phyloP scores from a whole-genome alignment of 2,113 vertebrate species.

The Tetraodon nigroviridis region DNA sequence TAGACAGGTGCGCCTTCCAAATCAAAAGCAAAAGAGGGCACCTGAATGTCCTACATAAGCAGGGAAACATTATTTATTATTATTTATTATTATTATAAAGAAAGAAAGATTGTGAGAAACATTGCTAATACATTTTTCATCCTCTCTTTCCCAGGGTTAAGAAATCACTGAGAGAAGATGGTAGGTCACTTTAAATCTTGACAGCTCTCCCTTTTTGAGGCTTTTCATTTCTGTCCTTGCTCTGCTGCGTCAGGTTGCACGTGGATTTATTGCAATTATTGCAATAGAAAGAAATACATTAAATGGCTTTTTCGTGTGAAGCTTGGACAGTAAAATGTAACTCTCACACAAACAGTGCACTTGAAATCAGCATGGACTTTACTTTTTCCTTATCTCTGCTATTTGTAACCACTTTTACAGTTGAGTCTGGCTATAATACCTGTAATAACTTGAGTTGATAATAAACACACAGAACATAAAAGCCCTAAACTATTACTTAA shows the following conservation, averaged over 20 bases:
- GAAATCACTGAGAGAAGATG: not conserved
- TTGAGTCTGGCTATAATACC: not conserved
- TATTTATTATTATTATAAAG: not conserved
- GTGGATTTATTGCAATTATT: too few relatives aligned
- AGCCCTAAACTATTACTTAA: not conserved
- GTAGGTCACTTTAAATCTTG: not conserved
- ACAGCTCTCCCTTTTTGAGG: not conserved
- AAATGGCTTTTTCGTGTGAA: too few relatives aligned
- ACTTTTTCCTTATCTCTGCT: constrained; percentile 18
- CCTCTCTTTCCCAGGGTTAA: not conserved
- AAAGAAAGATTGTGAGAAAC: not conserved
- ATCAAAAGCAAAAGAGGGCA: too few relatives aligned
- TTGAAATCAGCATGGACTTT: constrained; percentile 14
- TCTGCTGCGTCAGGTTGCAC: too few relatives aligned
- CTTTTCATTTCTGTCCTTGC: too few relatives aligned
- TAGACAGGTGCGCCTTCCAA: too few relatives aligned
- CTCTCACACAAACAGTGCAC: not conserved
- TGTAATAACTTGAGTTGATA: not conserved
- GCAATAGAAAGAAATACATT: too few relatives aligned
- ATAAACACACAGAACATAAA: not conserved
- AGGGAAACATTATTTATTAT: too few relatives aligned
- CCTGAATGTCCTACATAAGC: too few relatives aligned
- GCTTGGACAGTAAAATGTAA: not conserved
- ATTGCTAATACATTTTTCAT: not conserved
- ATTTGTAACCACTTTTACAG: constrained; percentile 3